Percentiles rank a stretch among this genome's conserved stretches.
These are phyloP conservation scores for Endotricha flammealis DNA, from an alignment of 2,888 invertebrate genomes.

Conservation along the genomic window DNA sequence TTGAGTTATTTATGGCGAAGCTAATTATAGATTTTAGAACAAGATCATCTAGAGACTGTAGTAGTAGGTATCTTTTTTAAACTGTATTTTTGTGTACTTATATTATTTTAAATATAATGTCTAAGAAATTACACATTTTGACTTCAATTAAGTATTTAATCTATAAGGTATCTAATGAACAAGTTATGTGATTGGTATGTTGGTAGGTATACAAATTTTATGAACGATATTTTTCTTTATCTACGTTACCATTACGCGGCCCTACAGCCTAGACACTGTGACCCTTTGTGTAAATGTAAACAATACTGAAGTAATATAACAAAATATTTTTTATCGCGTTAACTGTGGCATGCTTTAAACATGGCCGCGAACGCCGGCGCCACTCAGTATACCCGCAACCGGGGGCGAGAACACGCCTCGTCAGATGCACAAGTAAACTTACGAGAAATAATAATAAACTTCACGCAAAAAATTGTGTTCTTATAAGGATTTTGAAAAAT, in stretches of 20 bases:
- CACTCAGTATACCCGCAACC: conserved; percentile 61
- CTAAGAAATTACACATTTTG: too few species aligned
- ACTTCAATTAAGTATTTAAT: too few species aligned
- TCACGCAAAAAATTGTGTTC: conserved; percentile 27
- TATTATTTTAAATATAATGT: too few species aligned
- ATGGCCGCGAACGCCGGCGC: conserved; percentile 51
- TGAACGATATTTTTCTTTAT: background rate
- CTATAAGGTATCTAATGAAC: too few species aligned
- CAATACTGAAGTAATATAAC: conserved; percentile 46
- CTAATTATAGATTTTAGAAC: too few species aligned
- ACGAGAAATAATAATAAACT: conserved; percentile 27
- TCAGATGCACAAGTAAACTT: conserved; percentile 29
- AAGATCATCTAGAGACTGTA: too few species aligned
- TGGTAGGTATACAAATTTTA: too few species aligned
- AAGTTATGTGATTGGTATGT: too few species aligned
- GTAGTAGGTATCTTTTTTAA: too few species aligned
- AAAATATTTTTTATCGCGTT: conserved; percentile 52
- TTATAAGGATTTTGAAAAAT: conserved; percentile 21
- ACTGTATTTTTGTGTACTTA: too few species aligned
- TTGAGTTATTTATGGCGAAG: too few species aligned
- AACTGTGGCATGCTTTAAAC: conserved; percentile 60
- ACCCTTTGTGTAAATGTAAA: conserved; percentile 27
- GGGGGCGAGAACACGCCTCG: conserved; percentile 54
- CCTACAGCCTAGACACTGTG: background rate
- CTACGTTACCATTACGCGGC: too few species aligned